These are phyloP conservation scores for Cephus cinctus DNA, from an alignment of 1,140 invertebrate genomes.

Conservation along the genomic window DNA sequence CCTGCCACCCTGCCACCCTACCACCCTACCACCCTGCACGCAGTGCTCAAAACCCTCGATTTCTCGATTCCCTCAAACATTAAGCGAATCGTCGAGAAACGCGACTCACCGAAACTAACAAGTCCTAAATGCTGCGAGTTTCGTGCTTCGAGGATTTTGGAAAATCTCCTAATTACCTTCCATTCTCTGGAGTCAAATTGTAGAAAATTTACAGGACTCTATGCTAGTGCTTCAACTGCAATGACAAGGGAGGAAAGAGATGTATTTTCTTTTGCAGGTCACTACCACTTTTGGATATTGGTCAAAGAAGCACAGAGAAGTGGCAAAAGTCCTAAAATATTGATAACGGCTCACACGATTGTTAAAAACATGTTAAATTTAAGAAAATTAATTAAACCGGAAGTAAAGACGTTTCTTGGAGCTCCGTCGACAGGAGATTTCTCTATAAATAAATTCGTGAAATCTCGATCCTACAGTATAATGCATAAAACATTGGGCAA, in stretches of 20 bases:
- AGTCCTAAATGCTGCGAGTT: constrained; percentile 26
- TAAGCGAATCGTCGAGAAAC: constrained; percentile 11
- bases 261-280: too few species aligned
- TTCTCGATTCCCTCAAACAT: neutral
- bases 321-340: too few species aligned
- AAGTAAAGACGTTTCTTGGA: too few species aligned
- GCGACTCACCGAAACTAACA: constrained; percentile 33
- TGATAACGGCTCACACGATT: too few species aligned
- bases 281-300: too few species aligned
- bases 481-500: constrained; percentile 24
- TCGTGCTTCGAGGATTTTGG: constrained; percentile 30
- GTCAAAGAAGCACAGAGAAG: too few species aligned
- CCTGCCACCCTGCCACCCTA: constrained; percentile 20
- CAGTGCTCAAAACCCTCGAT: constrained; percentile 6
- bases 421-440: too few species aligned
- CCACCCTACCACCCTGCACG: constrained; percentile 10
- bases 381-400: too few species aligned
- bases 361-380: too few species aligned
- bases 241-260: neutral
- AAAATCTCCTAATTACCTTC: constrained; percentile 33
- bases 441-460: constrained; percentile 4
- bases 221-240: neutral
- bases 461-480: neutral
- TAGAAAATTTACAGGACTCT: constrained; percentile 13
- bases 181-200: constrained; percentile 25